These are phyloP conservation scores for Ptyas mucosa DNA, from an alignment of 2,113 vertebrate genomes.

Conservation along the genomic window DNA sequence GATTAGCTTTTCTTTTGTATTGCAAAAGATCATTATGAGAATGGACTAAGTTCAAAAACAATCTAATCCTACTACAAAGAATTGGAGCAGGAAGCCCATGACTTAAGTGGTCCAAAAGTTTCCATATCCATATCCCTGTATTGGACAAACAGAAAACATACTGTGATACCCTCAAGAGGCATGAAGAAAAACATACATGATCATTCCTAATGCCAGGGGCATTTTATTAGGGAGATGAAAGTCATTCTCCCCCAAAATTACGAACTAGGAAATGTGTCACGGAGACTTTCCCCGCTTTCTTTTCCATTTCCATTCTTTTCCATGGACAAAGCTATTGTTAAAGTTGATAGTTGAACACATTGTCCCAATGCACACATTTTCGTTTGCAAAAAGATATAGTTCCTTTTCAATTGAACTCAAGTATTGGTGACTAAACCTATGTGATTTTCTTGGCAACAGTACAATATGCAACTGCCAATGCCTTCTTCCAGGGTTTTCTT, in stretches of 20 bases:
- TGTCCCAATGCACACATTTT: background rate
- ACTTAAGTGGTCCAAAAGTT: background rate
- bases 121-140: background rate
- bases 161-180: background rate
- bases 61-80: background rate
- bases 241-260: background rate
- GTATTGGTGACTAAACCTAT: background rate
- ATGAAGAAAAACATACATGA: background rate
- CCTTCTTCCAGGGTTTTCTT: background rate
- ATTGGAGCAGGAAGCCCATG: background rate
- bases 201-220: background rate
- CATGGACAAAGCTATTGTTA: background rate
- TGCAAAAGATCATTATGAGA: background rate
- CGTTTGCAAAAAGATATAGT: background rate
- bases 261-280: background rate
- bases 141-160: background rate
- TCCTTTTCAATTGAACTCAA: background rate
- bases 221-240: background rate
- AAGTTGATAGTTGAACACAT: background rate
- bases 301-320: background rate
- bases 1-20: background rate
- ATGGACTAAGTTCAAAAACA: background rate
- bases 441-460: background rate
- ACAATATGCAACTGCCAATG: background rate
- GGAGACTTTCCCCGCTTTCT: background rate